Conservation (phyloP, 1,140 invertebrate species). For the Musca vetustissima region DNA sequence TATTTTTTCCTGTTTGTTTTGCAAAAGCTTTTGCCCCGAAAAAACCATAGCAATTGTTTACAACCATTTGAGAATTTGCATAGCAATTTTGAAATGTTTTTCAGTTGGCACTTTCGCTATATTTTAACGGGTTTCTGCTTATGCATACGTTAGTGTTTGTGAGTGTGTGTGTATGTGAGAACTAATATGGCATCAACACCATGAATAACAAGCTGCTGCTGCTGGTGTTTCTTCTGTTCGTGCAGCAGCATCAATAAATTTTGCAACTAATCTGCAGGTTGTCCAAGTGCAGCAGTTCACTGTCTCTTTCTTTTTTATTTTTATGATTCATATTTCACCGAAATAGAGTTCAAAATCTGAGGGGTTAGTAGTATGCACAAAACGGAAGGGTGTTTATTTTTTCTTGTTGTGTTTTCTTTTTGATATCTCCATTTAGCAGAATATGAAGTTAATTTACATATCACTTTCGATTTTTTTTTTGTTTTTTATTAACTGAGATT, state of each 20-base stretch:
- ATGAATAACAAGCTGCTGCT: not conserved
- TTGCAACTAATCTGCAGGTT: slow-evolving; percentile 11
- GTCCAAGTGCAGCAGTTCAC: not conserved
- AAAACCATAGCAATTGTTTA: not conserved
- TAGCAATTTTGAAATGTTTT: no score
- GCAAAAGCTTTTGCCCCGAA: not conserved
- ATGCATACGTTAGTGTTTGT: not conserved
- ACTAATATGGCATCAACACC: not conserved
- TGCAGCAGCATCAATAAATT: slow-evolving; percentile 14
- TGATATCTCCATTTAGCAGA: no score
- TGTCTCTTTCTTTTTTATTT: no score
- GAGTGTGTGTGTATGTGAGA: not conserved
- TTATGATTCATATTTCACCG: no score
- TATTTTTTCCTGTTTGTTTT: no score
- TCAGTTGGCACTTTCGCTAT: not conserved
- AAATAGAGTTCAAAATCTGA: no score
- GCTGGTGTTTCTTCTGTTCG: not conserved
- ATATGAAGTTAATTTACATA: no score
- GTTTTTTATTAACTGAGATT: no score
- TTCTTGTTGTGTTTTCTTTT: no score
- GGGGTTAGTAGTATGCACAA: no score
- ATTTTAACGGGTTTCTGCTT: not conserved
- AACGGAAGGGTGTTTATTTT: no score
- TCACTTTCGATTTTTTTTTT: no score
- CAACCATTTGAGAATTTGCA: not conserved